Base-by-base conservation (phyloP, 2,797 vertebrate genomes). In the Peromyscus attwateri region DNA sequence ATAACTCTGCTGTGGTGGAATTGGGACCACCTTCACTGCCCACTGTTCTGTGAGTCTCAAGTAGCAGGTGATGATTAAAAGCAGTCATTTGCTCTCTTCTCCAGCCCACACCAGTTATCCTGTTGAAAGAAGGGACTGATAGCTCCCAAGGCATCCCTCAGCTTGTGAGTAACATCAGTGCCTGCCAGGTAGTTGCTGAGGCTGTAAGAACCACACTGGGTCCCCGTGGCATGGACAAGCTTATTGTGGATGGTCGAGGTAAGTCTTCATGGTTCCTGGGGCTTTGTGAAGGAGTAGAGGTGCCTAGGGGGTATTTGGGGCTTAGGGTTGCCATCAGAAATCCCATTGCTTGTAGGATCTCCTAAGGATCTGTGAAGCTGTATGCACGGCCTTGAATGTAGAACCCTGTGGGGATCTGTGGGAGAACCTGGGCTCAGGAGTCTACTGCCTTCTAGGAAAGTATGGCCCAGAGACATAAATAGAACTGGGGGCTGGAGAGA, bases 181-280 rank as follows among this genome's bases (percentile, higher is more conserved):
- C 99, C 96, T 99, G 99, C 98, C 99, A 99, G 99, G 99, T 99
- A 77, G 99, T 99, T 4, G 98, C 99, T 0, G 99, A 99, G 98
- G 99, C 99, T 0, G 99, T 99, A 87, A 99, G 99, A 95, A 99
- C 99, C 94, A 99, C 99, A 5, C 99, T 99, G 81, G 99, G 99
- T 8, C 99, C 99, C 49, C 99, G 99, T 4, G 99, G 99, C 91
- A 99, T 99, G 99, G 99, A 99, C 98, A 99, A 99, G 95, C 99
- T 99, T 94, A 99, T 99, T 68, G 99, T 99, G 87, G 99, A 99
- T 29, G 98, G 98, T 89, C 98, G 99, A 99, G 99, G 99, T 99
- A 94, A 98, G 98, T 91, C n/a, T 71, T 7, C 9, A 7, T 46
- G n/a, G 55, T 70, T 91, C 43, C 64, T 81, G 52, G 85, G 29